Evolutionary conservation across 2,888 invertebrate species (phyloP), one percentile per base, ranked within the genome.

Genomic region (Nipponacmea schrenckii): DNA sequence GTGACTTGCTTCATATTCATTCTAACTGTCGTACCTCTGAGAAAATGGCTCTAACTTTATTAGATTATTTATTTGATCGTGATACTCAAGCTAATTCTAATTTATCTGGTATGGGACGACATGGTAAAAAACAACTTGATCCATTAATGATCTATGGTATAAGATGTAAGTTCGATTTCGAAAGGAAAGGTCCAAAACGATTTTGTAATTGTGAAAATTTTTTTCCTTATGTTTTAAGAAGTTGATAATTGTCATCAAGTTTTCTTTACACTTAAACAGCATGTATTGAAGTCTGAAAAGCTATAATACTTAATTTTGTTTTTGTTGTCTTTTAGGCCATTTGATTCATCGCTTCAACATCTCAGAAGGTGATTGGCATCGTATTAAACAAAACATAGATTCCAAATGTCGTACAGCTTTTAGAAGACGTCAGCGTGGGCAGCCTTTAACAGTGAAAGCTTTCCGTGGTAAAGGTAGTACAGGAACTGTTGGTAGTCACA

Each of bases 311-410:
- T n/a, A n/a, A n/a, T n/a, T n/a, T 8, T 39, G 7, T 39, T 39
- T 8, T 39, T 39, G 39, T 39, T 69, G 44, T 62, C 67, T 67
- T 80, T 80, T 26, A 85, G 90, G 91, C 83, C 91, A 91, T 79
- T 81, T 91, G 20, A 87, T 90, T 48, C 87, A 90, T 74, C 88
- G 89, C 72, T 91, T 91, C 84, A 86, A 86, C 56, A 90, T 91
- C 62, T 87, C 89, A n/a, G 90, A 90, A 75, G 86, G 87, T 74
- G 90, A 91, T 75, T 91, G 91, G 91, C 90, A 90, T 74, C 85
- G 90, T 77, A 91, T 91, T 68, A 90, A 90, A 80, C 90, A 90
- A 79, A 91, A 91, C 80, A 89, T 91, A 76, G 91, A 91, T 83
- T 90, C 91, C 63, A 91, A 91, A 79, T 91, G 91, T 80, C 84